These are phyloP conservation scores for Tetanocera ferruginea DNA, from an alignment of 2,888 invertebrate species.

Conservation along the genomic window DNA sequence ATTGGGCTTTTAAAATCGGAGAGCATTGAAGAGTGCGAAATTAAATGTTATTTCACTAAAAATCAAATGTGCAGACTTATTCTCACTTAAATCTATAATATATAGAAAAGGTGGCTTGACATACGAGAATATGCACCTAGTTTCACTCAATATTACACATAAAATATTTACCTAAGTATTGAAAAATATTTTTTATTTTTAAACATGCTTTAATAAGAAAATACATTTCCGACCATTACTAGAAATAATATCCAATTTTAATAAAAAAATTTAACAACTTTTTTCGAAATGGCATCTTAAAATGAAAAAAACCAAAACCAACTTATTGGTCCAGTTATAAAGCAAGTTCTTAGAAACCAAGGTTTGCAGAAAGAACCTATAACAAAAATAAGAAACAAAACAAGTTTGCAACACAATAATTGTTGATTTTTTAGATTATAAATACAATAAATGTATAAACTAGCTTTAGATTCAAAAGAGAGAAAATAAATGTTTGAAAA, in stretches of 20 bases:
- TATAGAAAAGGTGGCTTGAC: no score
- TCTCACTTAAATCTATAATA: no score
- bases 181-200: no score
- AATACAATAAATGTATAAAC: slow-evolving; percentile 14
- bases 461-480: slow-evolving; percentile 5
- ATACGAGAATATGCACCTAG: background rate
- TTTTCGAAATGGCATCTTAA: background rate
- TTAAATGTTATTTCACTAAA: no score
- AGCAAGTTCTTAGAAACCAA: background rate
- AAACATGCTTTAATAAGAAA: no score
- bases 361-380: background rate
- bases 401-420: slow-evolving; percentile 10
- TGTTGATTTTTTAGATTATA: slow-evolving; percentile 27
- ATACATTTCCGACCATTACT: no score
- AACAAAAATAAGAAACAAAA: background rate
- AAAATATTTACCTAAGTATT: no score
- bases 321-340: background rate
- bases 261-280: slow-evolving; percentile 2
- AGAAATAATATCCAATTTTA: background rate
- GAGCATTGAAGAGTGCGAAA: no score
- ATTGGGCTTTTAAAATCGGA: no score
- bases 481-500: background rate
- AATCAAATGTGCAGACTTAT: no score
- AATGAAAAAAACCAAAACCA: background rate
- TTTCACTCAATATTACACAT: background rate